These are phyloP conservation scores for Trachemys scripta DNA, from an alignment of 2,113 vertebrate genomes.

Conservation along the genomic window DNA sequence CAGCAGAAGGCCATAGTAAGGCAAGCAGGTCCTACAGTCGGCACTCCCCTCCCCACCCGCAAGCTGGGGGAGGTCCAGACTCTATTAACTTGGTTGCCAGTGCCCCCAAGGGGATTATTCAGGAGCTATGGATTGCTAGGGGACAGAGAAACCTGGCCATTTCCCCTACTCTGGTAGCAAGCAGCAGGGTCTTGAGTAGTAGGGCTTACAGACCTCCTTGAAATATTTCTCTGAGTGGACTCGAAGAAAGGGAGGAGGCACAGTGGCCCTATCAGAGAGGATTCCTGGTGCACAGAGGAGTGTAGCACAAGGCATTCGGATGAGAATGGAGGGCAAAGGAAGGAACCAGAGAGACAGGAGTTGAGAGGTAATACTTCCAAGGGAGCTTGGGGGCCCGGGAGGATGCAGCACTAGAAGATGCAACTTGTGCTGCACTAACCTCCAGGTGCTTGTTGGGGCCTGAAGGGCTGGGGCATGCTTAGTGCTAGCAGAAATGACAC, in stretches of 20 bases:
- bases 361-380: too few relatives aligned
- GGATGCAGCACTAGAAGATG: background rate
- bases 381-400: background rate
- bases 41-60: too few relatives aligned
- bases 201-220: background rate
- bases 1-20: background rate
- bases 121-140: background rate
- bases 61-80: too few relatives aligned
- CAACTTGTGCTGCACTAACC: too few relatives aligned
- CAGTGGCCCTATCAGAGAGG: background rate
- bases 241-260: background rate
- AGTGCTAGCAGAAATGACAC: too few relatives aligned
- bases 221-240: background rate
- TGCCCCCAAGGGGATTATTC: background rate
- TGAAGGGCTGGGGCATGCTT: background rate
- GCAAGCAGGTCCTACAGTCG: background rate
- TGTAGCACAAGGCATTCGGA: background rate
- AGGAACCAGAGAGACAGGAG: background rate
- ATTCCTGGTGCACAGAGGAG: background rate
- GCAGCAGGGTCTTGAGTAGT: background rate
- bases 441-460: background rate
- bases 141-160: background rate
- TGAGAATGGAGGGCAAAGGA: background rate
- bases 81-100: background rate
- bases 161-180: background rate